Percentiles rank a stretch among this genome's conserved stretches.
Conservation (phyloP, 2,888 invertebrate species). For the Aromia moschata region DNA sequence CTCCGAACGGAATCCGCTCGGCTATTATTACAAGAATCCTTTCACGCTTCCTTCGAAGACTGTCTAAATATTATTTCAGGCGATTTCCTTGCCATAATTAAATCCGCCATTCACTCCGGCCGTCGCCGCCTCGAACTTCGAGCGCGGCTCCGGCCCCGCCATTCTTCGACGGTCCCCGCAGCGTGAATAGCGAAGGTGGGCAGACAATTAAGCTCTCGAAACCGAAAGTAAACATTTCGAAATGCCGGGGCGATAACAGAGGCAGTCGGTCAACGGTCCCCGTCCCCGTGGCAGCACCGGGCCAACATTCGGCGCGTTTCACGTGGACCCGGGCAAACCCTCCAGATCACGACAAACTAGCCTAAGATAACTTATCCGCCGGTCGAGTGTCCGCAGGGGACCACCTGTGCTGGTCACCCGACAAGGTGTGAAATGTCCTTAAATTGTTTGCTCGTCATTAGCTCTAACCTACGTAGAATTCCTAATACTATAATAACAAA, state of each 20-base stretch:
- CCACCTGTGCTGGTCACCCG: constrained; percentile 42
- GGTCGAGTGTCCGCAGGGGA: constrained; percentile 38
- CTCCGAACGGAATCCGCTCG: constrained; percentile 13
- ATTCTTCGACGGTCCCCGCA: constrained; percentile 13
- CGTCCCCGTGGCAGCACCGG: constrained; percentile 6
- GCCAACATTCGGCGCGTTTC: constrained; percentile 39
- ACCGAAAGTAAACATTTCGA: constrained; percentile 45
- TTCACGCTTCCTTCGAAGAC: constrained; percentile 38
- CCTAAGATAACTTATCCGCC: constrained; percentile 47
- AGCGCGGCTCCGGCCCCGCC: too few relatives aligned
- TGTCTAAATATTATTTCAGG: constrained; percentile 56
- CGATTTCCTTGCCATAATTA: constrained; percentile 53
- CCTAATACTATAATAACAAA: too few relatives aligned
- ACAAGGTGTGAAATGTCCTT: constrained; percentile 36
- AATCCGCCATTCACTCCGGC: constrained; percentile 45
- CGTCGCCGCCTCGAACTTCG: constrained; percentile 26
- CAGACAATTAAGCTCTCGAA: constrained; percentile 48
- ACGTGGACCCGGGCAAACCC: constrained; percentile 44
- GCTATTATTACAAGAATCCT: constrained; percentile 26
- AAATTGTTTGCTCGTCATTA: constrained; percentile 22
- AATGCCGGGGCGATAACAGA: constrained; percentile 27
- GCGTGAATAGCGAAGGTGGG: constrained; percentile 30
- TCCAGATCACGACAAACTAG: constrained; percentile 43
- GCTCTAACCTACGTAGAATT: constrained; percentile 4
- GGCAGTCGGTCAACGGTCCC: constrained; percentile 24